Base-by-base conservation (phyloP, 1,140 invertebrate species). In the Drosophila ironensis region DNA sequence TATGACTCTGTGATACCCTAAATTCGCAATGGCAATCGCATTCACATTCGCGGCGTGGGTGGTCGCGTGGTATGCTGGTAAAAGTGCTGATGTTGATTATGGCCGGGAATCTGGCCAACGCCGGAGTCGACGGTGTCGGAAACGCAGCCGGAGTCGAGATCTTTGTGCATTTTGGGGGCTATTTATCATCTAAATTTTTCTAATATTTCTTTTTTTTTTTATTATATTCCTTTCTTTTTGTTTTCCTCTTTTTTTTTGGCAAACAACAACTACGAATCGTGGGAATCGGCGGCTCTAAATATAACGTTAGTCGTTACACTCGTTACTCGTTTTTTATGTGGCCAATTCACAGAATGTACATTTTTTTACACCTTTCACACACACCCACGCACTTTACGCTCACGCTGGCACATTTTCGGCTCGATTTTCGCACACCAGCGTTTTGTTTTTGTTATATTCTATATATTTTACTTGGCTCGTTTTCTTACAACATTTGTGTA, bases 311-410 rank as follows among this genome's bases (percentile, higher is more conserved):
- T 71, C 72, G 72, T 61, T 71, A 80, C 68, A 82, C 76, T 82
- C 76, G 76, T 82, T 81, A 81, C 76, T 81, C 72, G 66, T 76
- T 72, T 73, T 81, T 68, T 82, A 76, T 82, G 50, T 76, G 60
- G 76, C 76, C 76, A 81, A 81, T 81, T 81, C 75, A 80, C 75
- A 80, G 78, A 80, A 81, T 81, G 68, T 81, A 82, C 61, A 77
- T 81, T 82, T 81, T n/a, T 82, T 82, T 82, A 82, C 77, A 82
- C 77, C 77, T 82, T 82, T 72, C 72, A 82, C 77, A 82, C 77
- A 76, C 77, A 75, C 72, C 54, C 72, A 75, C 72, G 72, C 72
- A 75, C 64, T 63, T 70, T 68, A 74, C 71, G 66, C 57, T 40
- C 72, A 69, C 66, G 51, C 66, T 56, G 50, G 54, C 72, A 75